Percentiles rank a stretch among this genome's conserved stretches.
Evolutionary conservation across 2,113 vertebrate species (phyloP).

Genomic region (Sakesphorus luctuosus): DNA sequence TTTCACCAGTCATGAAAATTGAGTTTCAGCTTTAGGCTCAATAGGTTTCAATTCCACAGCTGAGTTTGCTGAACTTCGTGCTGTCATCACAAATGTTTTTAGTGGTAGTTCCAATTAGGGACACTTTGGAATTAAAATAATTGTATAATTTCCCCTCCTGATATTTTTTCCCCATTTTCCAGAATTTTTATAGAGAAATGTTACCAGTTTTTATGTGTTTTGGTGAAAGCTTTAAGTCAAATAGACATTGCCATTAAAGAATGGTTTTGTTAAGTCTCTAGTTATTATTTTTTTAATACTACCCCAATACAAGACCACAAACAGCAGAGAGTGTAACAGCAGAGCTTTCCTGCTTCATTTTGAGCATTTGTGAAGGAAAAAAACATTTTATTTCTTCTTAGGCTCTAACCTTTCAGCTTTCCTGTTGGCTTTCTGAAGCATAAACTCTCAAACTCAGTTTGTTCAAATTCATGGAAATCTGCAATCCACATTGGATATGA

Average conservation of each 20-base stretch:
- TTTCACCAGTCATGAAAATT: neutral
- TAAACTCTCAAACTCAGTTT: neutral
- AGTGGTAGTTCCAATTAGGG: neutral
- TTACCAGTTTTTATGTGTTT: neutral
- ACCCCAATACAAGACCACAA: neutral
- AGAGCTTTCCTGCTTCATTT: neutral
- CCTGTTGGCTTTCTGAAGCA: neutral
- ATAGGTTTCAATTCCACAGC: neutral
- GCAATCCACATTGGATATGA: neutral
- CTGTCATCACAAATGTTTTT: neutral
- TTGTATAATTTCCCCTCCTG: neutral
- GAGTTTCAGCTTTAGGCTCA: neutral
- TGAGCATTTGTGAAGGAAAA: neutral
- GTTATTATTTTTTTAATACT: neutral
- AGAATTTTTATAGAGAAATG: neutral
- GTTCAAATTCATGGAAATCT: neutral
- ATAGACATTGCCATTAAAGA: neutral
- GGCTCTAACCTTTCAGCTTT: neutral
- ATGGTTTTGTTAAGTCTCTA: neutral
- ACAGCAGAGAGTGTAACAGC: neutral
- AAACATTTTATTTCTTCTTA: neutral
- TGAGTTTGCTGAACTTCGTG: neutral
- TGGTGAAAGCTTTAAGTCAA: neutral
- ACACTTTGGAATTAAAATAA: neutral
- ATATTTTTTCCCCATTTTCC: neutral